Evolutionary conservation across 1,140 invertebrate species (phyloP).

Genomic region (Adelges cooleyi): DNA sequence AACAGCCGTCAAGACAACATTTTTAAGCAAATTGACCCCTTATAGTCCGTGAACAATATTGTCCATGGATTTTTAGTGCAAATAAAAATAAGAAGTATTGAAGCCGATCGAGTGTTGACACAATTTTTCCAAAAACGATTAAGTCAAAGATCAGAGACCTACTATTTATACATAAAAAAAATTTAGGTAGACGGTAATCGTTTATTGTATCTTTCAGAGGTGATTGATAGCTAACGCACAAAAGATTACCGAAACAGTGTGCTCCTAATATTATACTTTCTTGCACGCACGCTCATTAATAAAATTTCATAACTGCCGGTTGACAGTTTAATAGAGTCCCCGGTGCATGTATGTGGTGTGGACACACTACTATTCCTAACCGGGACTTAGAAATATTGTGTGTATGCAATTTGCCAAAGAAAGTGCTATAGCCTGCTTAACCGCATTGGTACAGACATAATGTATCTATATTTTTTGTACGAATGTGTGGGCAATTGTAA

Average conservation of each 20-base stretch:
- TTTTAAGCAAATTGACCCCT: too few species aligned
- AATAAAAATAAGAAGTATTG: too few species aligned
- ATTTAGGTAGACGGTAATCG: too few species aligned
- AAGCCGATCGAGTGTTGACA: too few species aligned
- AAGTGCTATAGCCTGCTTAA: neutral
- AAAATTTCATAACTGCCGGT: slow-evolving; percentile 21
- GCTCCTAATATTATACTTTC: neutral
- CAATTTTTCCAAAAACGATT: too few species aligned
- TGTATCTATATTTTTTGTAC: neutral
- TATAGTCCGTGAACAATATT: too few species aligned
- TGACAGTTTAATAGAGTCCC: slow-evolving; percentile 13
- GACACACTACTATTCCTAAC: neutral
- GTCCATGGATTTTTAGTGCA: too few species aligned
- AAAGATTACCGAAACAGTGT: neutral
- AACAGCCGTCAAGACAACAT: too few species aligned
- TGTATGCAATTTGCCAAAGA: slow-evolving; percentile 17
- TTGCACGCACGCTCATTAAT: neutral
- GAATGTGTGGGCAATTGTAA: slow-evolving; percentile 25
- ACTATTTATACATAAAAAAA: too few species aligned
- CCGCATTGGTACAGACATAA: neutral
- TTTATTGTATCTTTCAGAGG: neutral
- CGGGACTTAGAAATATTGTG: neutral
- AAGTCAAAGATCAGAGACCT: too few species aligned
- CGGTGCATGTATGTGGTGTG: neutral
- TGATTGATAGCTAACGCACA: neutral